Conservation (phyloP, 2,797 vertebrate species). For the Xyrichtys novacula region DNA sequence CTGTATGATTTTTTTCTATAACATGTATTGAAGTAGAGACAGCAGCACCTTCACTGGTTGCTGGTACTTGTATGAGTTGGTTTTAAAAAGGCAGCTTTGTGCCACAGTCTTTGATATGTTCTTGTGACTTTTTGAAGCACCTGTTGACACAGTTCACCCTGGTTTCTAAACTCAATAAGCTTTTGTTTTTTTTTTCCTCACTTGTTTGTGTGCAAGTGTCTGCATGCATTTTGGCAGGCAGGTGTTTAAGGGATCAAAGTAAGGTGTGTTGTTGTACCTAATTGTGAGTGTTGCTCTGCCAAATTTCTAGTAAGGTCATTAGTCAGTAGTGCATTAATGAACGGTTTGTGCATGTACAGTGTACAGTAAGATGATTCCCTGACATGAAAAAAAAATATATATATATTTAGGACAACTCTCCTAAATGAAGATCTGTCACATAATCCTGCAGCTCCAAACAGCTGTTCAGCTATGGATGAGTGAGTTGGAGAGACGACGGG, state of each 20-base stretch:
- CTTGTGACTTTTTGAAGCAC: slow-evolving; percentile 71
- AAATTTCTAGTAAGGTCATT: slow-evolving; percentile 36
- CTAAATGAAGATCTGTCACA: slow-evolving; percentile 29
- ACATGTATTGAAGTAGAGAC: slow-evolving; percentile 55
- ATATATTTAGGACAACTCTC: slow-evolving; percentile 30
- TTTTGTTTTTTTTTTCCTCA: slow-evolving; percentile 55
- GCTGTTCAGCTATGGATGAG: slow-evolving; percentile 37
- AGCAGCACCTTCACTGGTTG: slow-evolving; percentile 42
- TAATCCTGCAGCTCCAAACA: slow-evolving; percentile 36
- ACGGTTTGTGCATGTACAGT: slow-evolving; percentile 58
- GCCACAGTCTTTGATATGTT: slow-evolving; percentile 77
- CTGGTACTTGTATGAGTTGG: slow-evolving; percentile 60
- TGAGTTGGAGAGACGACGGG: slow-evolving; percentile 36
- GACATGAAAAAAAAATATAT: slow-evolving; percentile 24
- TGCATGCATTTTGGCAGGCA: slow-evolving; percentile 40
- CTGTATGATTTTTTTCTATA: slow-evolving; percentile 63
- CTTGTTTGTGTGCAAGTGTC: slow-evolving; percentile 31
- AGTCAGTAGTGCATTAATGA: slow-evolving; percentile 39
- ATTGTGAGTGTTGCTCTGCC: slow-evolving; percentile 46
- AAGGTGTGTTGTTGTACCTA: slow-evolving; percentile 30
- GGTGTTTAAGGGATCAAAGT: slow-evolving; percentile 51
- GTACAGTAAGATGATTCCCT: slow-evolving; percentile 50
- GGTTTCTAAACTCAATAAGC: slow-evolving; percentile 62
- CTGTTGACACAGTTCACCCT: slow-evolving; percentile 49
- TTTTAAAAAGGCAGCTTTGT: slow-evolving; percentile 78